Evolutionary conservation across 2,113 vertebrate genomes (phyloP), one percentile per base, ranked within the genome.

Genomic region (Phalacrocorax brasilianus): DNA sequence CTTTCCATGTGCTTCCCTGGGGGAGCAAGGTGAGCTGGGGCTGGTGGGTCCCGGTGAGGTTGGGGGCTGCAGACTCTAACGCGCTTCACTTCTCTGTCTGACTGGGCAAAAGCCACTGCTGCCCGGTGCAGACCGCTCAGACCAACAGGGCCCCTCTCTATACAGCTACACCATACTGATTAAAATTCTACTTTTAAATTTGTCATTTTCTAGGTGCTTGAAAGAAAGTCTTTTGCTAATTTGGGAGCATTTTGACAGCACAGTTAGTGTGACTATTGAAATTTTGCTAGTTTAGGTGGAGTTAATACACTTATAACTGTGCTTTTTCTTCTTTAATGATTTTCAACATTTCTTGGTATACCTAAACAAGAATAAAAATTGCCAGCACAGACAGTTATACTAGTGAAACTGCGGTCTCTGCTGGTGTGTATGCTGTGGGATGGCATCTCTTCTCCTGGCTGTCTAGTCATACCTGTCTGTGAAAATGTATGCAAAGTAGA

Each of bases 121-220:
- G 10, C 14, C 4, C 0, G 2, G 26, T 14, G 5, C 17, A 45
- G 47, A 19, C 3, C 0, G 0, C 17, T 38, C 13, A 2, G 4
- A 53, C 13, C 23, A 40, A 53, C 24, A 47, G 21, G 28, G 15
- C 9, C 30, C 45, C 15, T 24, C 32, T 38, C 70, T 44, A 22
- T 35, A 16, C 80, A 61, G 20, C 49, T 68, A 53, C 20, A 45
- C 7, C n/a, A 24, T 6, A 35, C 24, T 23, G 9, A 30, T 62
- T 42, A 21, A 20, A 56, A 50, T 28, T 59, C 79, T 70, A 2
- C 24, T 71, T 38, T 47, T 42, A 79, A 33, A 67, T 22, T 23
- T 6, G 14, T 18, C 5, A 8, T 9, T 56, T 74, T 77, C 42
- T 70, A 65, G 38, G 44, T 52, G 33, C 61, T 86, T 30, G 11